These are phyloP conservation scores for Aurelia sp. DNA, from an alignment of 30 jellyfish, hydroid and myxozoan genomes.

Conservation along the genomic window DNA sequence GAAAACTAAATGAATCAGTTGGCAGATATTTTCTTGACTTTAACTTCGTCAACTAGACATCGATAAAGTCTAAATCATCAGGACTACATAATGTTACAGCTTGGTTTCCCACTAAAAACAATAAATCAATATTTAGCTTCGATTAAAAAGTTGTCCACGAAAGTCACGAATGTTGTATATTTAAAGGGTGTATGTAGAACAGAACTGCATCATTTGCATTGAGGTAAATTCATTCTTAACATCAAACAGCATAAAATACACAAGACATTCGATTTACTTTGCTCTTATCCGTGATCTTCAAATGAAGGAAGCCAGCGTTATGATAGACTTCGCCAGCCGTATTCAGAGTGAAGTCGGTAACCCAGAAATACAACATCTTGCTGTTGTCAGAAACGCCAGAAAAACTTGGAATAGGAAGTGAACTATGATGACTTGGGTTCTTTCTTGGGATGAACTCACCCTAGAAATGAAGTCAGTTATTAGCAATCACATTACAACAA, in stretches of 20 bases:
- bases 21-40: not conserved
- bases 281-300: conserved; percentile 30
- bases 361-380: conserved; percentile 82
- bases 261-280: not conserved
- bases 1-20: not conserved
- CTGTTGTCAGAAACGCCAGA: conserved; percentile 33
- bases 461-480: not conserved
- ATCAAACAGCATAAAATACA: no score
- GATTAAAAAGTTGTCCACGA: no score
- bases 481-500: not conserved
- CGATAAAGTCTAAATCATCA: no score
- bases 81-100: no score
- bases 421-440: conserved; percentile 56
- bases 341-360: conserved; percentile 74
- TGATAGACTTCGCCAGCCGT: conserved; percentile 89
- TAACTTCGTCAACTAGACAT: not conserved
- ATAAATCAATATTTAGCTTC: no score
- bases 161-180: no score
- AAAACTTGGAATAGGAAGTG: conserved; percentile 47
- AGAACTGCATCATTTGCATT: no score
- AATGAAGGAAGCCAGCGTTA: conserved; percentile 42
- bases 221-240: no score
- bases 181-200: no score
- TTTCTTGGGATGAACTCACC: conserved; percentile 68
- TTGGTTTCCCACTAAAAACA: no score